Base-by-base conservation (phyloP, 2,888 invertebrate species). In the Amiota communis region DNA sequence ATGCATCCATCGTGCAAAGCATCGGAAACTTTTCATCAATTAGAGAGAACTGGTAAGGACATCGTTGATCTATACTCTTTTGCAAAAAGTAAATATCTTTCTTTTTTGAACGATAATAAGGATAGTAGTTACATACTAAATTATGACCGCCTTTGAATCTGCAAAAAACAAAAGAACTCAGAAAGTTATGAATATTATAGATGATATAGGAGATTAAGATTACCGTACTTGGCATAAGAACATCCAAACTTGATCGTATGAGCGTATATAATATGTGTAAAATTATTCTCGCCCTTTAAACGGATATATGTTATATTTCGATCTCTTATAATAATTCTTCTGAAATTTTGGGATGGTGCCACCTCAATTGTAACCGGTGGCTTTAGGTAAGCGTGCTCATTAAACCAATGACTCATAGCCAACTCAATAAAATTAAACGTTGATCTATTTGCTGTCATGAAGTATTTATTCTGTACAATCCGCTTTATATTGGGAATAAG, bases 231-330 rank as follows among this genome's bases (percentile, higher is more conserved):
- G 59, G 70, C 57, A 47, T 48, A 59, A 8, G 70, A 36, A 48
- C 70, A 70, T 48, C 70, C 70, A 17, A 70, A 17, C 11, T 46
- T 17, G 8, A 46, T 17, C 10, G 59, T 61, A 10, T 47, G 23
- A 11, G 70, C 17, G 9, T 13, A 46, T 6, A 70, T 36, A 3
- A 70, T 57, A 23, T 70, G 70, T n/a, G 70, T 70, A 47, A 70
- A 70, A 36, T 70, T 70, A 17, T 70, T 70, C 1, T 70, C 59
- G 17, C 70, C 70, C 9, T 48, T 17, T 12, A 69, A n/a, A 53
- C 17, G n/a, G 13, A 56, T n/a, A 46, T 17, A 69, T 1, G 36
- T 23, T 0, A 8, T 23, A 20, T 69, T 69, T 1, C 57, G 4
- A 36, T 36, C 6, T 36, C 6, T 36, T 36, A 6, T 36, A 36